phyloP scores from a whole-genome alignment of 2,797 vertebrate genomes.

The Melanotaenia pygmaea region DNA sequence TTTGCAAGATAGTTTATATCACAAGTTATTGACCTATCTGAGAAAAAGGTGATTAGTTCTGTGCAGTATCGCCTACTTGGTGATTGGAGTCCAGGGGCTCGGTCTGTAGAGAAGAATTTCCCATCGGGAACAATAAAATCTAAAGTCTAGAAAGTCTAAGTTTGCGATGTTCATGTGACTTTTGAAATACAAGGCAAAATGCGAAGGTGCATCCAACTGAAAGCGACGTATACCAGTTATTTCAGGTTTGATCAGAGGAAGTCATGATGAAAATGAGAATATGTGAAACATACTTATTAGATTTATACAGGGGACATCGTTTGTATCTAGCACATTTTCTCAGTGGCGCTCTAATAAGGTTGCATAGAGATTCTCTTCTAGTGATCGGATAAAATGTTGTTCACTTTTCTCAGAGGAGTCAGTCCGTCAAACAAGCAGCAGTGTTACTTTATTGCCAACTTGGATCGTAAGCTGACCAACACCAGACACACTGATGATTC shows the following conservation, averaged over 20 bases:
- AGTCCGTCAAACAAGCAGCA: conserved; percentile 51
- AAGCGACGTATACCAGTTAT: neutral
- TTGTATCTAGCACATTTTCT: conserved; percentile 53
- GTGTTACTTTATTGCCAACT: conserved; percentile 41
- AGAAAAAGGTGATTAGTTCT: conserved; percentile 9
- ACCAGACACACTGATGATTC: conserved; percentile 41
- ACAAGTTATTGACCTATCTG: conserved; percentile 32
- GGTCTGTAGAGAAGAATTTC: no score
- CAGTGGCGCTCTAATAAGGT: conserved; percentile 40
- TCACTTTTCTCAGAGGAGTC: conserved; percentile 49
- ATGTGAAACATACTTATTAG: neutral
- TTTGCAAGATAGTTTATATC: conserved; percentile 31
- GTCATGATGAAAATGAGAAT: neutral
- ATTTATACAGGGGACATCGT: conserved; percentile 37
- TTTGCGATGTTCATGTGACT: neutral
- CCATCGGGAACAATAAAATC: no score
- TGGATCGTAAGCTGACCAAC: conserved; percentile 38
- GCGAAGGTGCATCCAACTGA: neutral
- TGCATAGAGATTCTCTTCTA: conserved; percentile 43
- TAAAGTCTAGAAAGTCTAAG: no score
- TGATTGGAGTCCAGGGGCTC: no score
- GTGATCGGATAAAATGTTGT: conserved; percentile 56
- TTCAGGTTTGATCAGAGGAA: conserved; percentile 4
- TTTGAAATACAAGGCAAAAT: conserved; percentile 3
- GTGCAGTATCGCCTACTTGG: no score